A percentile compares a stretch with the other conserved stretches of the same genome.
Evolutionary conservation across 2,888 invertebrate genomes (phyloP).

Genomic region (Rhamphomyia laevipes): DNA sequence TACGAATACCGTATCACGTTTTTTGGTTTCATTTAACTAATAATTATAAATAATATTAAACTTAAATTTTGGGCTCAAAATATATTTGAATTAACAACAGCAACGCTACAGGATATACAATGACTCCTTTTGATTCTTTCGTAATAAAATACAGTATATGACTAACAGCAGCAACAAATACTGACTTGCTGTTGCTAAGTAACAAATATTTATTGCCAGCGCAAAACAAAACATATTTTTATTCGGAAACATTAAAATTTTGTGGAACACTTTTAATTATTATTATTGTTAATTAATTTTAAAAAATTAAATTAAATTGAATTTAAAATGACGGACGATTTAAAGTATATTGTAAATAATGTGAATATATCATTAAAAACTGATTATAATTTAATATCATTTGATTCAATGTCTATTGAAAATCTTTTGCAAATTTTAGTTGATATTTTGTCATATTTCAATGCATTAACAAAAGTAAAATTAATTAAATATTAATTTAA

Average conservation of each 20-base stretch:
- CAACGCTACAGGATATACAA: too few relatives aligned
- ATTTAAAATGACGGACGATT: conserved; percentile 48
- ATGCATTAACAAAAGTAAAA: conserved; percentile 50
- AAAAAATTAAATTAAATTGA: background rate
- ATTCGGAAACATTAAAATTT: background rate
- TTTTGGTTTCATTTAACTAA: too few relatives aligned
- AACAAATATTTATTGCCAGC: background rate
- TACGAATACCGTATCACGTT: too few relatives aligned
- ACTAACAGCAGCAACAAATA: too few relatives aligned
- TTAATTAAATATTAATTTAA: background rate
- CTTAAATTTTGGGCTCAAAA: too few relatives aligned
- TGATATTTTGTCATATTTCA: conserved; percentile 62
- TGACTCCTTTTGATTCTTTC: too few relatives aligned
- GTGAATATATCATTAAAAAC: conserved; percentile 59
- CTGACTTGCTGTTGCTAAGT: background rate
- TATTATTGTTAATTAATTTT: background rate
- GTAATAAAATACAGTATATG: too few relatives aligned
- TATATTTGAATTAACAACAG: too few relatives aligned
- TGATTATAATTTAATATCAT: conserved; percentile 70
- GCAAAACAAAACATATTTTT: background rate
- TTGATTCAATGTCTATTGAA: conserved; percentile 65
- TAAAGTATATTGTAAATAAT: conserved; percentile 59
- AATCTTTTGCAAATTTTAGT: conserved; percentile 65
- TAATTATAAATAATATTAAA: too few relatives aligned
- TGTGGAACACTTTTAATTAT: background rate